phyloP scores from a whole-genome alignment of 2,797 vertebrate species.

The Halcyon smyrnensis region DNA sequence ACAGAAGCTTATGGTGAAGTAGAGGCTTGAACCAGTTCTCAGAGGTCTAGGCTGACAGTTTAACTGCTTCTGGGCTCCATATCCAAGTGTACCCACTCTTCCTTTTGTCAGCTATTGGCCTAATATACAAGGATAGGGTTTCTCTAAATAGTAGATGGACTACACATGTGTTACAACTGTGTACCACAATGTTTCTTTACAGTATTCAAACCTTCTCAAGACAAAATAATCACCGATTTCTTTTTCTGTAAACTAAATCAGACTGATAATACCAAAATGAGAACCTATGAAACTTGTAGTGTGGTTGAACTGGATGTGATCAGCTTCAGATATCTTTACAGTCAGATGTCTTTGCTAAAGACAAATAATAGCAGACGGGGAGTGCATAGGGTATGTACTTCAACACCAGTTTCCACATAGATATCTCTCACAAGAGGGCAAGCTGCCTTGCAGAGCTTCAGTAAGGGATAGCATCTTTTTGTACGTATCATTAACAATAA shows the following conservation, averaged over 20 bases:
- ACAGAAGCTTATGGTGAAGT: background rate
- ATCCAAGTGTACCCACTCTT: background rate
- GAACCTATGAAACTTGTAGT: background rate
- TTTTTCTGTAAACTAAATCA: background rate
- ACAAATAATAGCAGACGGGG: background rate
- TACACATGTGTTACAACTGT: background rate
- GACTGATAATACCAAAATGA: background rate
- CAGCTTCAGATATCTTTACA: background rate
- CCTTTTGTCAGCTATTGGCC: background rate
- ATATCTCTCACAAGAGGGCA: background rate
- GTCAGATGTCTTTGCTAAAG: background rate
- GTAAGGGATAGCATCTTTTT: background rate
- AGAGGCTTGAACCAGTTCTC: too few species aligned
- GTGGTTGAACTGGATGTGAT: background rate
- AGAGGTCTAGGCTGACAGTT: background rate
- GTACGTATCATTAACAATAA: background rate
- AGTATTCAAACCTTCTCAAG: background rate
- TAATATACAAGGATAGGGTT: background rate
- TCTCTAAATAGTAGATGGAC: background rate
- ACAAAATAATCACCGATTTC: background rate
- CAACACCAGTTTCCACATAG: background rate
- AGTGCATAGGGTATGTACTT: background rate
- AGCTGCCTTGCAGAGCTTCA: background rate
- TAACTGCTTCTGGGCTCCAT: background rate
- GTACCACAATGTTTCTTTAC: background rate